Evolutionary conservation across 1,140 invertebrate species (phyloP), one percentile per base, ranked within the genome.

Genomic region (Doryteuthis pealeii): DNA sequence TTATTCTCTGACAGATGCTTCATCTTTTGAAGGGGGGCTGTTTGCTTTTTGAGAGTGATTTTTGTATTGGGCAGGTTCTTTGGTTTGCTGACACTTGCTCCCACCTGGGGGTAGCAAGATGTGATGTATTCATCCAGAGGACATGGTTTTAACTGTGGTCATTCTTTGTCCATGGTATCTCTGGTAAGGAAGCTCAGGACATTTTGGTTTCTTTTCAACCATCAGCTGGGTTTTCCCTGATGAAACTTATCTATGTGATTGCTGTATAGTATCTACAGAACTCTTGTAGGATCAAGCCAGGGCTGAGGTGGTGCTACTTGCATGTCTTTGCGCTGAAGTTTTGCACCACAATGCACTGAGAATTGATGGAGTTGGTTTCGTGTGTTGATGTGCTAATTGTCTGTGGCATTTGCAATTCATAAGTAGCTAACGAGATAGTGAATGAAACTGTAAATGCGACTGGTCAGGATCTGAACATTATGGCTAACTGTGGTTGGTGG

Each of bases 141-240:
- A 8, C 10, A n/a, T 6, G 54, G 26, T 62, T 62, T 22, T 62
- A n/a, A n/a, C 5, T 62, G 26, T 28, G 26, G 54, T 28, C 18
- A 22, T 62, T 22, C 18, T 22, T 22, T 79, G 28, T 15, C 73
- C 49, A 49, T 77, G 77, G 62, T 71, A 70, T 77, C 31, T 76
- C 74, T 65, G 80, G 79, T 76, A 81, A n/a, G n/a, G 78, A 43
- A 79, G 74, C 71, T 81, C 77, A 43, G 78, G 79, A 73, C 78
- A 79, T 74, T 80, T 80, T 22, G 75, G 69, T 62, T 74, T 79
- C 73, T 32, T 58, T 66, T 71, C 71, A 72, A 54, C 69, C 33
- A 74, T 43, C 72, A 26, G 71, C 49, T 40, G 30, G 40, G n/a
- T 18, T 71, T 40, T 49, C 70, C 70, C 70, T 54, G 33, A 30